Evolutionary conservation across 2,113 vertebrate genomes (phyloP).

Genomic region (Miniopterus natalensis): DNA sequence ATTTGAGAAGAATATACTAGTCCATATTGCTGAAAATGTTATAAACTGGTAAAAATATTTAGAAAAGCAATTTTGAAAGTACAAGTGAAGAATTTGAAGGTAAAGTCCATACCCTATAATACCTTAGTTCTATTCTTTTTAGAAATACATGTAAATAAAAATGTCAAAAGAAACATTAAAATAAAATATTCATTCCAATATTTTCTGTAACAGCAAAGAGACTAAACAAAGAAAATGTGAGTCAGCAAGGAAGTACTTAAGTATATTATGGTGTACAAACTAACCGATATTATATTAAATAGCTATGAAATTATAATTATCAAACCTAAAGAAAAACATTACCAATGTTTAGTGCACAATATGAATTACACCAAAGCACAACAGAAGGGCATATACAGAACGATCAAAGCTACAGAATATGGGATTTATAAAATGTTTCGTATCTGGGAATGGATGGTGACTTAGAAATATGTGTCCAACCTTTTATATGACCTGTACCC

Average conservation of each 20-base stretch:
- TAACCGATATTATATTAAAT: neutral
- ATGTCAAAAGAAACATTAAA: neutral
- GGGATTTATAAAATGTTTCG: neutral
- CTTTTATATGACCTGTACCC: fast-evolving
- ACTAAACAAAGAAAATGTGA: neutral
- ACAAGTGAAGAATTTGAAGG: neutral
- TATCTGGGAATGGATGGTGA: neutral
- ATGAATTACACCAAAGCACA: neutral
- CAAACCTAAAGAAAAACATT: neutral
- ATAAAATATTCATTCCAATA: neutral
- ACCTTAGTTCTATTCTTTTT: neutral
- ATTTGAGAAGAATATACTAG: neutral
- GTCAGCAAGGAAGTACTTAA: neutral
- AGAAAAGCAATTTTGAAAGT: neutral
- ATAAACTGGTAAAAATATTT: neutral
- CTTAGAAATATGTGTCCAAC: no score
- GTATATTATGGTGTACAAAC: neutral
- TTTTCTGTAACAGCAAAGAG: neutral
- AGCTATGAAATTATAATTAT: neutral
- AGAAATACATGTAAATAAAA: neutral
- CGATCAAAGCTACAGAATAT: neutral
- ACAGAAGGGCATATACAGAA: neutral
- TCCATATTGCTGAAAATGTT: neutral
- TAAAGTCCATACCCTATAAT: neutral
- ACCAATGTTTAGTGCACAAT: neutral